phyloP scores from a whole-genome alignment of 2,888 invertebrate genomes.

The Eupeodes luniger region DNA sequence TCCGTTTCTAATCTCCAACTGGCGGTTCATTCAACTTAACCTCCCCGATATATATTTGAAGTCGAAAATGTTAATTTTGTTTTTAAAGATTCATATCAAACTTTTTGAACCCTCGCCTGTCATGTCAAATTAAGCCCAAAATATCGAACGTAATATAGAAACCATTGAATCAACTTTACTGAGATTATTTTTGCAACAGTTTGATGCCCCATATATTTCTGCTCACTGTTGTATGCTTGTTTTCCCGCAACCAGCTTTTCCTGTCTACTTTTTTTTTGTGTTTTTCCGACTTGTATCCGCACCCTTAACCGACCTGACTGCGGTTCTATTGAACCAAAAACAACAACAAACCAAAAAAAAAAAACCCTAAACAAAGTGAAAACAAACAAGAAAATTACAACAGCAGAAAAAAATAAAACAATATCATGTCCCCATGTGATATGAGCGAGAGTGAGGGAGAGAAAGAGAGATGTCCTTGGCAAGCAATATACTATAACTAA shows the following conservation, averaged over 20 bases:
- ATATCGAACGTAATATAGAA: neutral
- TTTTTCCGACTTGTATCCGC: neutral
- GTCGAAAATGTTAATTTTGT: neutral
- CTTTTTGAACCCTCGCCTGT: neutral
- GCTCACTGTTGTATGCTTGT: neutral
- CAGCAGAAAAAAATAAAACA: neutral
- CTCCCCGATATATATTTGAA: too few species aligned
- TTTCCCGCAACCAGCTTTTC: neutral
- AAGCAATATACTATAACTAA: conserved; percentile 62
- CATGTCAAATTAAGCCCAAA: neutral
- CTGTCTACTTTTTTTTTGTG: neutral
- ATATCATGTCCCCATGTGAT: conserved; percentile 26
- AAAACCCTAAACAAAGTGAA: conserved; percentile 39
- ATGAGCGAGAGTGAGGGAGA: neutral
- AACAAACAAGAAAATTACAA: conserved; percentile 41
- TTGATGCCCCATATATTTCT: conserved; percentile 6
- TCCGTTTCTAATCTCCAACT: neutral
- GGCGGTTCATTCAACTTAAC: too few species aligned
- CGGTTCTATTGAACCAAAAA: neutral
- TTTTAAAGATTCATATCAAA: neutral
- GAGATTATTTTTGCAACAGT: conserved; percentile 8
- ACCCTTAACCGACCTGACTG: neutral
- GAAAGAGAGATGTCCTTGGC: conserved; percentile 39
- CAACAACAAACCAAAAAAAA: conserved; percentile 40
- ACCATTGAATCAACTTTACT: neutral